These are phyloP conservation scores for Alcis repandata DNA, from an alignment of 2,888 invertebrate genomes.

Conservation along the genomic window DNA sequence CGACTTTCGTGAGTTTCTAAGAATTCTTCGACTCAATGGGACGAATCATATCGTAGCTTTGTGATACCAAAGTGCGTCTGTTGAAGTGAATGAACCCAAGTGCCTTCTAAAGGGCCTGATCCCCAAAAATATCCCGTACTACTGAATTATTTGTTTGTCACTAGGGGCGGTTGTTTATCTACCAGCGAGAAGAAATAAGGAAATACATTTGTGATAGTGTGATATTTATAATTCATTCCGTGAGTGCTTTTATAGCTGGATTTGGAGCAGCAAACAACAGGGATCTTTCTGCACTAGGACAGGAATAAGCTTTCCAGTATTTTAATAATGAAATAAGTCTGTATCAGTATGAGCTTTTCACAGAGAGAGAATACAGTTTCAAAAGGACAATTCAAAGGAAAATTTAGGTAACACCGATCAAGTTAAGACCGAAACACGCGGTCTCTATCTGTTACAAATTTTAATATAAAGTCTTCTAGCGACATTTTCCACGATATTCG, in stretches of 20 bases:
- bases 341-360: no score
- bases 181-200: slow-evolving; percentile 13
- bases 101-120: slow-evolving; percentile 9
- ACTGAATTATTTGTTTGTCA: slow-evolving; percentile 32
- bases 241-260: slow-evolving; percentile 6
- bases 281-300: neutral
- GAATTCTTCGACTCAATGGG: slow-evolving; percentile 27
- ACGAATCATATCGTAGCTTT: slow-evolving; percentile 27
- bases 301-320: neutral
- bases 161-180: slow-evolving; percentile 4
- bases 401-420: neutral
- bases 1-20: slow-evolving; percentile 19
- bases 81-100: slow-evolving; percentile 26
- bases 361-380: no score
- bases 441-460: neutral
- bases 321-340: no score
- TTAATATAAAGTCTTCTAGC: slow-evolving; percentile 18
- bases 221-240: slow-evolving; percentile 4
- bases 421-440: neutral
- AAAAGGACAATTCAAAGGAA: no score
- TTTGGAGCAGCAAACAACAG: neutral
- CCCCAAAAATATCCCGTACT: slow-evolving; percentile 10
- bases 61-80: slow-evolving; percentile 12
- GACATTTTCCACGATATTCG: slow-evolving; percentile 10
- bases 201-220: slow-evolving; percentile 7